Percentiles rank a stretch among this genome's conserved stretches.
These are phyloP conservation scores for Araneus ventricosus DNA, from an alignment of 1,140 invertebrate genomes.

Conservation along the genomic window DNA sequence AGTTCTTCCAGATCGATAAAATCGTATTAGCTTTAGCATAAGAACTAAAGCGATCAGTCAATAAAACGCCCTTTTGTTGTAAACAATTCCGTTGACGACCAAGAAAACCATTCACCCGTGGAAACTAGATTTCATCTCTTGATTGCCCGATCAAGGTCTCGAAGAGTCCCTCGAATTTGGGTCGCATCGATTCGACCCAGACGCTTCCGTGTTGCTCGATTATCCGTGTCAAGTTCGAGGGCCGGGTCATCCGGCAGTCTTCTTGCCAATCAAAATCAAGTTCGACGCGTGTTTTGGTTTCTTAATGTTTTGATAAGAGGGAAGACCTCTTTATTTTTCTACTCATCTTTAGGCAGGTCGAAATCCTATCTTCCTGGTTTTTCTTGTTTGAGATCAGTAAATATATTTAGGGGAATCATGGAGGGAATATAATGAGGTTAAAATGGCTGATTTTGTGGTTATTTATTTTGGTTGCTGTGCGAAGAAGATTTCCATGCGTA, in stretches of 20 bases:
- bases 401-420: too few species aligned
- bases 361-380: too few species aligned
- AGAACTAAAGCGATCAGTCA: background rate
- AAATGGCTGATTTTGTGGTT: too few species aligned
- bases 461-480: too few species aligned
- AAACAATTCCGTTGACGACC: background rate
- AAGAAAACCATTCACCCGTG: slow-evolving; percentile 53
- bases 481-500: too few species aligned
- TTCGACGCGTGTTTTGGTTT: background rate
- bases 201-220: slow-evolving; percentile 30
- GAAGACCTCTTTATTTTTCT: too few species aligned
- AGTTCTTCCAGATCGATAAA: too few species aligned
- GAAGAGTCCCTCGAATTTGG: background rate
- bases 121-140: slow-evolving; percentile 21
- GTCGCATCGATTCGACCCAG: slow-evolving; percentile 14
- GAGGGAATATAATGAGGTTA: too few species aligned
- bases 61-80: background rate
- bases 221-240: slow-evolving; percentile 46
- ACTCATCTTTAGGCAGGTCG: too few species aligned
- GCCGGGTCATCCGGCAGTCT: slow-evolving; percentile 51
- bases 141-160: background rate
- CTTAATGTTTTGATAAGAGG: background rate
- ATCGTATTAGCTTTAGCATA: too few species aligned
- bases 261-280: slow-evolving; percentile 73
- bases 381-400: too few species aligned